These are phyloP conservation scores for Acropternis orthonyx DNA, from an alignment of 2,797 vertebrate genomes.

Conservation along the genomic window DNA sequence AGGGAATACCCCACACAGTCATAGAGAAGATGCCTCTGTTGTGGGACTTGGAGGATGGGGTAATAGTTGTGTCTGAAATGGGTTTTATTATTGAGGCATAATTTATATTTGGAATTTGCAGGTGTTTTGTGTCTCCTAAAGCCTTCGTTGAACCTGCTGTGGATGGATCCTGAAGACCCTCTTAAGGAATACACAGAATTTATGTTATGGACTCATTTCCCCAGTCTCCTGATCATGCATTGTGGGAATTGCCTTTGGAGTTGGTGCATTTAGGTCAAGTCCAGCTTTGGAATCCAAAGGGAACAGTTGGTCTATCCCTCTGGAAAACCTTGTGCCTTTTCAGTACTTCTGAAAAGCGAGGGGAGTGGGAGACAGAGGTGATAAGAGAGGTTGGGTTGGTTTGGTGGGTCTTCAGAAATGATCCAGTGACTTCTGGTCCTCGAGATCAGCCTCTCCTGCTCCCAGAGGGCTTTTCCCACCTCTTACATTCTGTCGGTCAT, in stretches of 20 bases:
- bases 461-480: neutral
- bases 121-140: neutral
- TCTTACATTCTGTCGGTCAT: neutral
- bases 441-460: neutral
- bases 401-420: neutral
- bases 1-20: neutral
- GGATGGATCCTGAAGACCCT: neutral
- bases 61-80: neutral
- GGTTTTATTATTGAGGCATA: neutral
- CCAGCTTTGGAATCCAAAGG: neutral
- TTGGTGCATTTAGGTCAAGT: neutral
- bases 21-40: neutral
- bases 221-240: neutral
- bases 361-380: neutral
- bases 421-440: neutral
- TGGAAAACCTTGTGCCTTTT: neutral
- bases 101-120: neutral
- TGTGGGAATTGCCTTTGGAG: neutral
- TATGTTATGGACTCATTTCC: neutral
- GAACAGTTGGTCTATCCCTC: accelerated
- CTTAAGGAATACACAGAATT: neutral
- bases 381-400: neutral
- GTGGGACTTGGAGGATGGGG: neutral
- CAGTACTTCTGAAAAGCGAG: neutral
- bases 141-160: neutral